These are phyloP conservation scores for Labrus mixtus DNA, from an alignment of 2,113 vertebrate species.

Conservation along the genomic window DNA sequence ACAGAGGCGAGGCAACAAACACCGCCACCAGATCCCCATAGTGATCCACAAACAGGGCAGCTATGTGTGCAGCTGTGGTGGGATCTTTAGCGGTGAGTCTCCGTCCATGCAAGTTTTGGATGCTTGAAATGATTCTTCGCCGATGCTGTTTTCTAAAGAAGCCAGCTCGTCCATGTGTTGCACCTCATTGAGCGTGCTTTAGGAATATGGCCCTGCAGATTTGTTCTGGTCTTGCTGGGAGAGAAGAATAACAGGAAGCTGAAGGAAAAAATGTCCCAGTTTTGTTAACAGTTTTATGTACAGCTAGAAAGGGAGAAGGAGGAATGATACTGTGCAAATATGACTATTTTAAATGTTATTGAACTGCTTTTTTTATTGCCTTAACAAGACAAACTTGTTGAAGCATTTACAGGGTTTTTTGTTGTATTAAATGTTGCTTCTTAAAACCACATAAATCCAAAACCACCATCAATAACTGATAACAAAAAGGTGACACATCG, in stretches of 20 bases:
- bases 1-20: conserved; percentile 48
- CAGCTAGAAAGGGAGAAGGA: conserved; percentile 19
- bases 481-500: background rate
- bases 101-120: background rate
- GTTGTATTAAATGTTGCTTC: background rate
- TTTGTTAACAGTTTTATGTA: conserved; percentile 30
- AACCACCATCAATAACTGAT: background rate
- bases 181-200: conserved; percentile 4
- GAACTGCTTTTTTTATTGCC: conserved; percentile 11
- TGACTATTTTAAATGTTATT: conserved; percentile 8
- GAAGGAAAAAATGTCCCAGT: conserved; percentile 42
- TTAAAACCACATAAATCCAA: conserved; percentile 5
- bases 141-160: background rate
- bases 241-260: conserved; percentile 70
- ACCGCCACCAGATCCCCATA: conserved; percentile 51
- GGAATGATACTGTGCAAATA: background rate
- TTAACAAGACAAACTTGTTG: background rate
- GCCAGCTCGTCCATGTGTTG: background rate
- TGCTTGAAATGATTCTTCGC: background rate
- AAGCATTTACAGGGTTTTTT: background rate
- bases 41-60: conserved; percentile 55
- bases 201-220: background rate
- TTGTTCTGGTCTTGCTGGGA: conserved; percentile 12
- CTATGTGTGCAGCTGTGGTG: conserved; percentile 19
- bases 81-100: conserved; percentile 30